These are phyloP conservation scores for Leptarthrus brevirostris DNA, from an alignment of 2,888 invertebrate species.

Conservation along the genomic window DNA sequence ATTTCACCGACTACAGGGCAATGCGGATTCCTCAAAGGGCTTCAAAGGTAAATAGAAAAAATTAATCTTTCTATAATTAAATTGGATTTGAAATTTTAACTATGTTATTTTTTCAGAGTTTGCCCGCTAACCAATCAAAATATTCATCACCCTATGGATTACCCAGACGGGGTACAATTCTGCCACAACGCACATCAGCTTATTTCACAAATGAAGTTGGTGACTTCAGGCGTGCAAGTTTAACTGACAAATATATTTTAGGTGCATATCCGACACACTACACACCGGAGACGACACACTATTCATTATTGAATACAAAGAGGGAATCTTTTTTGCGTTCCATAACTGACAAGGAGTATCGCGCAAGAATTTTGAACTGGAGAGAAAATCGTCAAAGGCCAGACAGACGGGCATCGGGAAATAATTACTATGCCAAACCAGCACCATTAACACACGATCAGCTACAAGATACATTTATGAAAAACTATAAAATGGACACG, in stretches of 20 bases:
- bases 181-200: neutral
- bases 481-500: constrained; percentile 23
- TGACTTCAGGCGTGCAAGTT: neutral
- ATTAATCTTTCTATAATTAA: neutral
- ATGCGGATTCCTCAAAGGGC: neutral
- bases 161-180: neutral
- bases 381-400: neutral
- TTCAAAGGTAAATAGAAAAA: neutral
- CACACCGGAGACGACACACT: too few species aligned
- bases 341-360: constrained; percentile 13
- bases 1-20: neutral
- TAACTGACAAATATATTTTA: neutral
- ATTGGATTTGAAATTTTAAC: neutral
- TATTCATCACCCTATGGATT: neutral
- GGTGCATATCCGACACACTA: neutral
- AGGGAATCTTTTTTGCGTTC: neutral
- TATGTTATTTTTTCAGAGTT: neutral
- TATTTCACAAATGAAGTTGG: constrained; percentile 3
- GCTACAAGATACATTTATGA: neutral
- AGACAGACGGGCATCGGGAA: neutral
- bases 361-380: neutral
- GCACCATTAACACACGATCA: neutral
- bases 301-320: neutral
- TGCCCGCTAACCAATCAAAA: neutral
- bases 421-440: neutral